Conservation (phyloP, 2,797 vertebrate genomes). For the Amniataba percoides region DNA sequence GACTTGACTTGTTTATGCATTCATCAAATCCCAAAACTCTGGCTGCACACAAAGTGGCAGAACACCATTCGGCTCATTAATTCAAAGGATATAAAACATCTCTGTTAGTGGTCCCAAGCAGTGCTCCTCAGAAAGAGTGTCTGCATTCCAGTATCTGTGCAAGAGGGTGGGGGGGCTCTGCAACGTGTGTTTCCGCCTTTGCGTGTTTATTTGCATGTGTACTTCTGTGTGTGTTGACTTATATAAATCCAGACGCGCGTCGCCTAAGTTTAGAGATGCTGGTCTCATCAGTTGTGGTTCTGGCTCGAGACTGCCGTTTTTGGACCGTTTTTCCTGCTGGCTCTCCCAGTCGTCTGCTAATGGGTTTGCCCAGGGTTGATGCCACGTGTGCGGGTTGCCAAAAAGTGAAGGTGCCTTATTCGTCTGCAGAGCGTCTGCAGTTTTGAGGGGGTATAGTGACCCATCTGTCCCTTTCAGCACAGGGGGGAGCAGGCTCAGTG, state of each 20-base stretch:
- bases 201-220: constrained; percentile 51
- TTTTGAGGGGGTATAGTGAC: constrained; percentile 38
- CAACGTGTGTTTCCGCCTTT: constrained; percentile 31
- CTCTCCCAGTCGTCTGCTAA: constrained; percentile 53
- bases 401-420: constrained; percentile 54
- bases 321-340: constrained; percentile 54
- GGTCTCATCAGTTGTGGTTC: constrained; percentile 69
- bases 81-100: constrained; percentile 61
- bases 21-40: constrained; percentile 59
- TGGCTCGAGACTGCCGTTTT: constrained; percentile 39
- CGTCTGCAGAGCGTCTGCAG: constrained; percentile 29
- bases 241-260: constrained; percentile 58
- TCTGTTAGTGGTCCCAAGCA: constrained; percentile 56
- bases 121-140: constrained; percentile 32
- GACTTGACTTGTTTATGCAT: constrained; percentile 71
- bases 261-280: constrained; percentile 71
- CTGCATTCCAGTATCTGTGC: constrained; percentile 51
- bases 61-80: constrained; percentile 59
- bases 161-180: constrained; percentile 12
- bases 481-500: constrained; percentile 3
- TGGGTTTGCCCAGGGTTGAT: constrained; percentile 62
- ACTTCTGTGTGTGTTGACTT: constrained; percentile 63
- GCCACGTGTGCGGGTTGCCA: constrained; percentile 43
- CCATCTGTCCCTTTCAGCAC: constrained; percentile 50
- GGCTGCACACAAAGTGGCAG: constrained; percentile 53